A percentile compares a stretch with the other conserved stretches of the same genome.
Evolutionary conservation across 2,113 vertebrate species (phyloP).

Genomic region (Cebus imitator): DNA sequence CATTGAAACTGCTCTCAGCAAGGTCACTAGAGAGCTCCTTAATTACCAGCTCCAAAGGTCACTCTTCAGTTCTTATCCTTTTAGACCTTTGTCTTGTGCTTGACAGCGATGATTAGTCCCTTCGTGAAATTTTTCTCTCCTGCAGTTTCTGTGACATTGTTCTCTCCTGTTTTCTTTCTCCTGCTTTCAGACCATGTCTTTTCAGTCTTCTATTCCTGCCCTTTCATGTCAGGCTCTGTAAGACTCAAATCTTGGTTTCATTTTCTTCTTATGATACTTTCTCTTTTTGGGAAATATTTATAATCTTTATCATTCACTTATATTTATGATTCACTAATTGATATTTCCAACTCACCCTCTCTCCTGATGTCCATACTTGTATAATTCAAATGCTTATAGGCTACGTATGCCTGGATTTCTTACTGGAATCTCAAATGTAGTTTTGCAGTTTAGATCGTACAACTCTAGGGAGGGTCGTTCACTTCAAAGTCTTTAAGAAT

Average conservation of each 20-base stretch:
- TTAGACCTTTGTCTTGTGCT: slow-evolving; percentile 51
- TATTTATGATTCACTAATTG: not conserved
- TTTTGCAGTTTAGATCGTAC: not conserved
- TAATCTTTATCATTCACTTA: not conserved
- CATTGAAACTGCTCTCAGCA: slow-evolving; percentile 8
- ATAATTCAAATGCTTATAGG: not conserved
- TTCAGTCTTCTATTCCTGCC: not conserved
- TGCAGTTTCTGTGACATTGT: not conserved
- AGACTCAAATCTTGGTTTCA: not conserved
- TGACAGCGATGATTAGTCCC: slow-evolving; percentile 44
- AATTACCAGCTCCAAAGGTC: slow-evolving; percentile 56
- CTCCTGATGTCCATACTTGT: not conserved
- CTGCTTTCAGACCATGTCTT: not conserved
- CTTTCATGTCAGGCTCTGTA: not conserved
- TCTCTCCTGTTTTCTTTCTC: not conserved
- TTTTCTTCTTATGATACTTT: not conserved
- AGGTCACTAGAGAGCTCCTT: slow-evolving; percentile 43
- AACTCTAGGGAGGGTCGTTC: not conserved
- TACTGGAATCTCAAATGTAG: not conserved
- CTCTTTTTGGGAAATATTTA: not conserved
- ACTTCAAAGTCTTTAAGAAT: not conserved
- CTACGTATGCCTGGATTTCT: not conserved
- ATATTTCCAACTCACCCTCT: not conserved
- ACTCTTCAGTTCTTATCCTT: slow-evolving; percentile 37
- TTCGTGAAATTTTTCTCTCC: slow-evolving; percentile 1